Conservation (phyloP, 2,797 vertebrate species). For the Cacajao melanocephalus region DNA sequence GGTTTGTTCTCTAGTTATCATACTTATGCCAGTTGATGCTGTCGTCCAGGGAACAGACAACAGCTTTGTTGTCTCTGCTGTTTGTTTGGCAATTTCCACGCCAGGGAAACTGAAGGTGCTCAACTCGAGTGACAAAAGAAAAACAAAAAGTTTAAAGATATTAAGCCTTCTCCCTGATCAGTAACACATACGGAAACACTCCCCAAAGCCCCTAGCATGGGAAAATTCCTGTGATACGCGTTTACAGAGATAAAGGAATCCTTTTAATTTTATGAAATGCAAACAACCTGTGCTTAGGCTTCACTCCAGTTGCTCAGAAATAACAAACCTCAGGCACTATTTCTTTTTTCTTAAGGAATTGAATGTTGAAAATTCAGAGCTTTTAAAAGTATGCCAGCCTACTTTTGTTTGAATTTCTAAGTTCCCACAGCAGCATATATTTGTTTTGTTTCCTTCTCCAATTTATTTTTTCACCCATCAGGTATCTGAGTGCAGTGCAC, state of each 20-base stretch:
- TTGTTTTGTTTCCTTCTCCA: slow-evolving; percentile 56
- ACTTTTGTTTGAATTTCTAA: slow-evolving; percentile 56
- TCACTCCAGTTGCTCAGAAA: slow-evolving; percentile 61
- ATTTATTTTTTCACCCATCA: slow-evolving; percentile 31
- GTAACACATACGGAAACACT: background rate
- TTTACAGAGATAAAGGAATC: slow-evolving; percentile 21
- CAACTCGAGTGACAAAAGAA: background rate
- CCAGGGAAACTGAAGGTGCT: background rate
- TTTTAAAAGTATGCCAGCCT: slow-evolving; percentile 49
- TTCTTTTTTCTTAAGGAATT: slow-evolving; percentile 61
- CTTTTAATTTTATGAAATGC: slow-evolving; percentile 42
- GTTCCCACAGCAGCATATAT: slow-evolving; percentile 44
- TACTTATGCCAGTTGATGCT: background rate
- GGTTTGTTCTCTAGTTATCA: background rate
- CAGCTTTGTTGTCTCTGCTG: background rate
- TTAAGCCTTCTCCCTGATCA: background rate
- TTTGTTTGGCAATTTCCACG: background rate
- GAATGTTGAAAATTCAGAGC: slow-evolving; percentile 57
- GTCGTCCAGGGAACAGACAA: background rate
- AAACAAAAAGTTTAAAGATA: background rate
- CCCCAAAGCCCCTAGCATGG: background rate
- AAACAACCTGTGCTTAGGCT: slow-evolving; percentile 43
- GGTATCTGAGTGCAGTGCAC: slow-evolving; percentile 41
- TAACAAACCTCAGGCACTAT: slow-evolving; percentile 37
- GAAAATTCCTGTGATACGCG: background rate